These are phyloP conservation scores for Acanthurus tractus DNA, from an alignment of 2,797 vertebrate genomes.

Conservation along the genomic window DNA sequence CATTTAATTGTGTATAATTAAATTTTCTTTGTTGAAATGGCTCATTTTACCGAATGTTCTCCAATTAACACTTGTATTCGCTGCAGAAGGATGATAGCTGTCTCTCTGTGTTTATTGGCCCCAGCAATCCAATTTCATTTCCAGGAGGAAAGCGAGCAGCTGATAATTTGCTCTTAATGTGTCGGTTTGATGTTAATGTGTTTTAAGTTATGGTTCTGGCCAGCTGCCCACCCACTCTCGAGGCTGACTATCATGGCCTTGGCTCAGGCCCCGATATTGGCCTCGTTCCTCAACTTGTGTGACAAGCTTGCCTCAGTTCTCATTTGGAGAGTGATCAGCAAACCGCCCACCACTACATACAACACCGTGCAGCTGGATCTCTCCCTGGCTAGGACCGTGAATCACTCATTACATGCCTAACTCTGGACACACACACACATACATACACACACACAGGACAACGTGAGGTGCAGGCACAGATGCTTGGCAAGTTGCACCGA, in stretches of 20 bases:
- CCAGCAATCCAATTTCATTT: constrained; percentile 69
- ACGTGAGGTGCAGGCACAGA: constrained; percentile 36
- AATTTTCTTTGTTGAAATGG: constrained; percentile 41
- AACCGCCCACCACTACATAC: constrained; percentile 55
- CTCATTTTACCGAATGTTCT: constrained; percentile 56
- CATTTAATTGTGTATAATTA: constrained; percentile 46
- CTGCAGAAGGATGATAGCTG: constrained; percentile 59
- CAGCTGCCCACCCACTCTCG: constrained; percentile 65
- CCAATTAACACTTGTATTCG: constrained; percentile 48
- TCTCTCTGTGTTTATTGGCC: constrained; percentile 61
- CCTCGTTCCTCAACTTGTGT: constrained; percentile 71
- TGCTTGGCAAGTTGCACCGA: constrained; percentile 39
- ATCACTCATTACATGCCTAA: constrained; percentile 66
- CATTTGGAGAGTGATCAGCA: constrained; percentile 67
- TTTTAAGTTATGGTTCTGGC: constrained; percentile 80
- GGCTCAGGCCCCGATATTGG: constrained; percentile 67
- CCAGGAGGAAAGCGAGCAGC: constrained; percentile 61
- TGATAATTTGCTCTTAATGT: constrained; percentile 82
- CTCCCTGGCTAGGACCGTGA: constrained; percentile 48
- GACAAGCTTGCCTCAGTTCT: constrained; percentile 72
- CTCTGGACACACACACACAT: constrained; percentile 25
- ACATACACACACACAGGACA: constrained; percentile 17
- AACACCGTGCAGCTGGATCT: constrained; percentile 56
- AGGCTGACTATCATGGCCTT: constrained; percentile 62
- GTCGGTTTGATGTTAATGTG: constrained; percentile 77